Percentiles rank a stretch among this genome's conserved stretches.
Conservation (phyloP, 53 echinoderm and acorn worm genomes). For the Temnopleurus reevesii region DNA sequence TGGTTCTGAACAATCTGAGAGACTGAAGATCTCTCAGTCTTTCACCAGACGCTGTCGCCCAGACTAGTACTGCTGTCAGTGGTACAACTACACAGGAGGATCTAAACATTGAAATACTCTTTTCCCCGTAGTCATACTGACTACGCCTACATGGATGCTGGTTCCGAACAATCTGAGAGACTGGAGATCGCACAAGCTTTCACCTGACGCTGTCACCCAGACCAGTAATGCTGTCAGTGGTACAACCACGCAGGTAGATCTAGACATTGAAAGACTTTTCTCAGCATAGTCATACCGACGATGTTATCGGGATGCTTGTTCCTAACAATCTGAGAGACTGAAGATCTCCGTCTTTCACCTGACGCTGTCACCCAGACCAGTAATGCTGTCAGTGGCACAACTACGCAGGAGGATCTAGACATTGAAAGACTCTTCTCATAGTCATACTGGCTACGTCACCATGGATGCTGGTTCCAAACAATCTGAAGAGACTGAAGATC, state of each 20-base stretch:
- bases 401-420: background rate
- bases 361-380: background rate
- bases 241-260: background rate
- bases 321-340: background rate
- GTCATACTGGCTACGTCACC: too few species aligned
- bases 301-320: too few species aligned
- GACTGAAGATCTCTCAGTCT: slow-evolving; percentile 71
- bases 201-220: background rate
- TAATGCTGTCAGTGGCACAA: background rate
- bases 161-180: too few species aligned
- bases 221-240: background rate
- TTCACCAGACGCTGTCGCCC: background rate
- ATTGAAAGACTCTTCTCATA: slow-evolving; percentile 21
- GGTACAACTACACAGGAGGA: slow-evolving; percentile 1
- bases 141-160: too few species aligned
- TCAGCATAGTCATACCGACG: slow-evolving; percentile 2
- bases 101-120: slow-evolving; percentile 41
- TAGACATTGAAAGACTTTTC: background rate
- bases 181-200: slow-evolving; percentile 69
- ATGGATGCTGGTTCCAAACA: too few species aligned
- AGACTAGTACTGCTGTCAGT: background rate
- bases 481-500: too few species aligned
- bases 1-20: too few species aligned
- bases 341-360: background rate
- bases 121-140: slow-evolving; percentile 21